Percentiles rank a stretch among this genome's conserved stretches.
phyloP scores from a whole-genome alignment of 2,797 vertebrate species.

The Furcifer pardalis region DNA sequence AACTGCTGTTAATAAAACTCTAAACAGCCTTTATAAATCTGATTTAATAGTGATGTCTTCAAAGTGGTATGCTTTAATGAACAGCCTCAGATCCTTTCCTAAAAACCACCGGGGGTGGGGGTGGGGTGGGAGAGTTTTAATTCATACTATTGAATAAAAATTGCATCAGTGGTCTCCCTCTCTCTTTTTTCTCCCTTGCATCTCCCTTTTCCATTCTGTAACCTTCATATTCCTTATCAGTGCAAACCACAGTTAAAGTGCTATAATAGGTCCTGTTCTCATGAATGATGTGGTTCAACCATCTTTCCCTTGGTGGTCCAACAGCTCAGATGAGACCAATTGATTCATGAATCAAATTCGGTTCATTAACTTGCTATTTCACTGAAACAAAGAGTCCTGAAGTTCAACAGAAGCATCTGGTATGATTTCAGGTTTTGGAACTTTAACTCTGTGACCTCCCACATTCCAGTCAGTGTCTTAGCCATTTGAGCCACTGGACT shows the following conservation, averaged over 20 bases:
- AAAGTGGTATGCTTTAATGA: background rate
- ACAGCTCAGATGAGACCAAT: background rate
- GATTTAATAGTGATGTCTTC: fast-evolving
- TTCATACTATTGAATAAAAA: background rate
- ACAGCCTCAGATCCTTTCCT: fast-evolving
- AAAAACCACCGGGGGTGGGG: background rate
- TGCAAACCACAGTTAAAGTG: background rate
- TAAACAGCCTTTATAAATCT: fast-evolving
- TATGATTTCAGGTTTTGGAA: background rate
- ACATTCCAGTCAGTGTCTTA: too few species aligned
- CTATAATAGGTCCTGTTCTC: background rate
- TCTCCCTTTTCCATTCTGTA: conserved; percentile 1
- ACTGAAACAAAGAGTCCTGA: background rate
- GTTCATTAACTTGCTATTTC: background rate
- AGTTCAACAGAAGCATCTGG: background rate
- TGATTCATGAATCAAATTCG: background rate
- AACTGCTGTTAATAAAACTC: fast-evolving
- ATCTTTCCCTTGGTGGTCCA: background rate
- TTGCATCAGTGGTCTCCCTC: background rate
- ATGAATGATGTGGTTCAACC: background rate
- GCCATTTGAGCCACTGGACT: too few species aligned
- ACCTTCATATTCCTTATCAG: background rate
- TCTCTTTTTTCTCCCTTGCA: too few species aligned
- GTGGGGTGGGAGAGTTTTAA: too few species aligned
- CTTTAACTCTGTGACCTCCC: too few species aligned